Evolutionary conservation across 2,888 invertebrate genomes (phyloP).

Genomic region (Tetragonula carbonaria): DNA sequence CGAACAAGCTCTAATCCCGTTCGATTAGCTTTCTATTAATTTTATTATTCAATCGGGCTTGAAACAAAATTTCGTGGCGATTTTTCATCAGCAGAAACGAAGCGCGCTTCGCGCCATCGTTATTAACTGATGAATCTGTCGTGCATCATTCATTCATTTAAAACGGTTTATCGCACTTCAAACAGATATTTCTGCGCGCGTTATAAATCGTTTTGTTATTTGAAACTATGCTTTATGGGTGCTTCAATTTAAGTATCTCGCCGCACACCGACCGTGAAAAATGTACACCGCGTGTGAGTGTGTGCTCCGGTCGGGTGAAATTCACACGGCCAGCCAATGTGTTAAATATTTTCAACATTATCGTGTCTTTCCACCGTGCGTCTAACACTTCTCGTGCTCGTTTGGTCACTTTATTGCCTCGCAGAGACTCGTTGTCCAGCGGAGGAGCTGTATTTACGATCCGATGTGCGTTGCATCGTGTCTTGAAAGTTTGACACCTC

Average conservation of each 20-base stretch:
- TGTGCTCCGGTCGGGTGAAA: not conserved
- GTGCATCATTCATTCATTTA: not conserved
- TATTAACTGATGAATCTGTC: not conserved
- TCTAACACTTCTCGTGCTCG: not conserved
- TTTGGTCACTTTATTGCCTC: not conserved
- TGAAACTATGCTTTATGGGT: not conserved
- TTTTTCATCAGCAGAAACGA: too few species aligned
- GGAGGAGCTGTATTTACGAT: not conserved
- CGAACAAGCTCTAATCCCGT: too few species aligned
- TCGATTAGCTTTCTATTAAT: too few species aligned
- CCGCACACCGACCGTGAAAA: not conserved
- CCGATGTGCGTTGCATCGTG: not conserved
- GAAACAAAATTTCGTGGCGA: too few species aligned
- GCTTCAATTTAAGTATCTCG: not conserved
- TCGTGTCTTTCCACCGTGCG: not conserved
- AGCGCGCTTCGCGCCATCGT: not conserved
- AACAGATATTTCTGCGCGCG: too few species aligned
- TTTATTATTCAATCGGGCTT: too few species aligned
- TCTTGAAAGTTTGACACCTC: constrained; percentile 15
- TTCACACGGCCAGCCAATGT: not conserved
- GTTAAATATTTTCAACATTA: not conserved
- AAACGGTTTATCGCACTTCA: not conserved
- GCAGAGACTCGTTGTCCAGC: too few species aligned
- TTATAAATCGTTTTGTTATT: not conserved
- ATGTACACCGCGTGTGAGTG: not conserved